Evolutionary conservation across 2,113 vertebrate species (phyloP).

Genomic region (Myiagra hebetior): DNA sequence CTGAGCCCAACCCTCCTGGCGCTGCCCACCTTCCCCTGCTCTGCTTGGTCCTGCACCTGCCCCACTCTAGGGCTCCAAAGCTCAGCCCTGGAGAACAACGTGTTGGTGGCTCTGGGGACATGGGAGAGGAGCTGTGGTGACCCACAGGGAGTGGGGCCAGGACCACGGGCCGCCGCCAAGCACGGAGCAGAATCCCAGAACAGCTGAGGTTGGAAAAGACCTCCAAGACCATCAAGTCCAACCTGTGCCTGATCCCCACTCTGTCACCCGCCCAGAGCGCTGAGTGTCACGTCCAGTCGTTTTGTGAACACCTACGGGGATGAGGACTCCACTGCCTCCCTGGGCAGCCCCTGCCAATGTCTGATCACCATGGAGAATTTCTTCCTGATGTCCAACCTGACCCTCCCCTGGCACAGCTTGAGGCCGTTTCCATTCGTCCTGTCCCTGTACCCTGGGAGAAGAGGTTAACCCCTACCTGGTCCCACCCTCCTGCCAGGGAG

Average conservation of each 20-base stretch:
- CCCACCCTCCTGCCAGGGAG: not conserved
- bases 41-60: not conserved
- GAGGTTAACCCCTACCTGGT: not conserved
- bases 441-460: not conserved
- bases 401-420: not conserved
- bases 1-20: not conserved
- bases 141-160: not conserved
- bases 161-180: rapidly evolving
- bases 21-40: not conserved
- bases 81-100: not conserved
- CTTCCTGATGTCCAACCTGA: not conserved
- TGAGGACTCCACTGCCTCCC: not conserved
- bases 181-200: not conserved
- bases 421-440: rapidly evolving
- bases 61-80: not conserved
- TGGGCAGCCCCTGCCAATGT: not conserved
- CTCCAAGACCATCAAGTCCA: not conserved
- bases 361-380: not conserved
- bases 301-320: not conserved
- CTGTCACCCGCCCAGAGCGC: not conserved
- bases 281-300: rapidly evolving
- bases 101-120: not conserved
- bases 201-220: not conserved
- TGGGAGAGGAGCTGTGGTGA: not conserved
- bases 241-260: rapidly evolving